Conservation (phyloP, 2,888 invertebrate genomes). For the Cyaniris semiargus region DNA sequence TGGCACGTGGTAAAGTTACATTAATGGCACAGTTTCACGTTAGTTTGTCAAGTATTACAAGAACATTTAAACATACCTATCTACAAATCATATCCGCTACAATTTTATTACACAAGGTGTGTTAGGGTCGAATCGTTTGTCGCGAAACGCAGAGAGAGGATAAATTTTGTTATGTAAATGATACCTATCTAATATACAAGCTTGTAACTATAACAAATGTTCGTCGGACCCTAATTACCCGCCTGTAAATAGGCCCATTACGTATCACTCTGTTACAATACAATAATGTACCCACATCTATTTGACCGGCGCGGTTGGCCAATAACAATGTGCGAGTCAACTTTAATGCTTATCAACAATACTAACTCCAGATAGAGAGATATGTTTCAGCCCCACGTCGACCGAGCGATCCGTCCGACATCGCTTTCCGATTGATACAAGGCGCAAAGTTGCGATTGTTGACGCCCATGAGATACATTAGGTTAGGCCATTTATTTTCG, state of each 20-base stretch:
- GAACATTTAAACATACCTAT: slow-evolving; percentile 52
- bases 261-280: slow-evolving; percentile 52
- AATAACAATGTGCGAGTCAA: slow-evolving; percentile 52
- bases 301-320: slow-evolving; percentile 53
- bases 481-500: slow-evolving; percentile 72
- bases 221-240: slow-evolving; percentile 42
- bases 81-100: slow-evolving; percentile 54
- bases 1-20: slow-evolving; percentile 78
- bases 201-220: slow-evolving; percentile 44
- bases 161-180: slow-evolving; percentile 40
- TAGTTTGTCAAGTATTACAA: slow-evolving; percentile 74
- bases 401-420: slow-evolving; percentile 40
- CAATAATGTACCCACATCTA: slow-evolving; percentile 49
- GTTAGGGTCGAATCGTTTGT: slow-evolving; percentile 28
- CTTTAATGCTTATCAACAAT: slow-evolving; percentile 50
- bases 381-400: slow-evolving; percentile 61
- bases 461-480: slow-evolving; percentile 51
- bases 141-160: slow-evolving; percentile 35
- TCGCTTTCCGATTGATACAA: slow-evolving; percentile 31
- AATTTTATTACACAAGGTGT: slow-evolving; percentile 36
- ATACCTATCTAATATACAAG: slow-evolving; percentile 40
- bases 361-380: slow-evolving; percentile 58
- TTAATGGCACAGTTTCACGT: slow-evolving; percentile 81
- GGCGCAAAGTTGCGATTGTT: slow-evolving; percentile 21
- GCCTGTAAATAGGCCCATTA: slow-evolving; percentile 52